phyloP scores from a whole-genome alignment of 2,797 vertebrate genomes.

The Enteromius argenteus region DNA sequence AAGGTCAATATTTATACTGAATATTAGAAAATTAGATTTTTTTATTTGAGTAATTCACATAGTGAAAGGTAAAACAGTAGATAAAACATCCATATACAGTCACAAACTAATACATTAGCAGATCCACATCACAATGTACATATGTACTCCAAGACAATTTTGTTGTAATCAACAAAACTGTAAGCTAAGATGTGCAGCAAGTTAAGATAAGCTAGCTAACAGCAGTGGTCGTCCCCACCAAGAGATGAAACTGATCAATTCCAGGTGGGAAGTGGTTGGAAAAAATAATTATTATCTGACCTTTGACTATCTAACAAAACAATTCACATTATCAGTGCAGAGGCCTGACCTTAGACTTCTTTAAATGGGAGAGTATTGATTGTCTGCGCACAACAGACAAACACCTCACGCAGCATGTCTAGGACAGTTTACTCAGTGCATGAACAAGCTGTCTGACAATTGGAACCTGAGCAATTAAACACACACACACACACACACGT shows the following conservation, averaged over 20 bases:
- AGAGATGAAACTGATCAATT: constrained; percentile 67
- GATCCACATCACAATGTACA: background rate
- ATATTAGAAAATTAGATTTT: background rate
- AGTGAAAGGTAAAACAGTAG: background rate
- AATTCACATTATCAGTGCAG: constrained; percentile 71
- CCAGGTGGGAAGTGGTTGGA: constrained; percentile 61
- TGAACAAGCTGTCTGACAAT: constrained; percentile 49
- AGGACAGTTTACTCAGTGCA: constrained; percentile 59
- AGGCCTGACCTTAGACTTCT: constrained; percentile 69
- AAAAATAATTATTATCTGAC: constrained; percentile 68
- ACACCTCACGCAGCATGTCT: constrained; percentile 65
- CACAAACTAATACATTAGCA: background rate
- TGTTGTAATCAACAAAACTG: constrained; percentile 19
- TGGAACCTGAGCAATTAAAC: constrained; percentile 59
- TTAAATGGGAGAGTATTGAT: constrained; percentile 71
- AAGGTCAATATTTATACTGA: background rate
- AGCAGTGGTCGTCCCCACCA: constrained; percentile 38
- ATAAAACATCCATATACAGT: background rate
- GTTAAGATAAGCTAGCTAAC: constrained; percentile 34
- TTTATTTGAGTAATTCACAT: background rate
- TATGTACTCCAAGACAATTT: background rate
- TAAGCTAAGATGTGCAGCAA: constrained; percentile 35
- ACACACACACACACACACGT: constrained; percentile 45
- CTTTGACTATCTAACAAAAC: constrained; percentile 73
- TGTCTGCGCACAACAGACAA: constrained; percentile 68